Percentiles rank a stretch among this genome's conserved stretches.
Evolutionary conservation across 2,888 invertebrate species (phyloP).

Genomic region (Apeira syringaria): DNA sequence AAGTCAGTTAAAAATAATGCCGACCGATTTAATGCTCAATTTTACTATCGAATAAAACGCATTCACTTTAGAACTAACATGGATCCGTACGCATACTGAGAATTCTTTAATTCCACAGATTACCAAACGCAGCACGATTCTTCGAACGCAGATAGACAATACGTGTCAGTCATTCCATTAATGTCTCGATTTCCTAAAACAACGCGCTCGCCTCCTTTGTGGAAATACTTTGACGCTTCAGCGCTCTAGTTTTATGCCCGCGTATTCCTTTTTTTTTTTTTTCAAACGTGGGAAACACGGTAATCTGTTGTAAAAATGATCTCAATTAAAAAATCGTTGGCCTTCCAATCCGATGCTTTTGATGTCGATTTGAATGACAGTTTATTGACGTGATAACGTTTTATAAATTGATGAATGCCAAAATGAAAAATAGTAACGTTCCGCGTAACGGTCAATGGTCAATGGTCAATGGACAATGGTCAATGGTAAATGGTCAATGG

Average conservation of each 20-base stretch:
- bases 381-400: too few species aligned
- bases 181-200: conserved; percentile 74
- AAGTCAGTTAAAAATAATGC: too few species aligned
- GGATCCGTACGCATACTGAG: conserved; percentile 39
- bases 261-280: conserved; percentile 46
- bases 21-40: too few species aligned
- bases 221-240: conserved; percentile 74
- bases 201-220: conserved; percentile 57
- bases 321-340: conserved; percentile 16
- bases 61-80: background rate
- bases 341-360: conserved; percentile 4
- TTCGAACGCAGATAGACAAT: conserved; percentile 61
- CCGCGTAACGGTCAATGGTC: too few species aligned
- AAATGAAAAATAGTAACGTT: too few species aligned
- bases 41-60: too few species aligned
- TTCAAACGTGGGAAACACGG: conserved; percentile 55
- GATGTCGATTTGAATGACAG: background rate
- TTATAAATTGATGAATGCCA: too few species aligned
- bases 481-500: too few species aligned
- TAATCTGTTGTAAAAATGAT: conserved; percentile 25
- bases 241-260: conserved; percentile 57
- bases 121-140: conserved; percentile 58
- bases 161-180: conserved; percentile 79
- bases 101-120: conserved; percentile 54
- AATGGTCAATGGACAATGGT: too few species aligned